These are phyloP conservation scores for Hymenochirus boettgeri DNA, from an alignment of 2,113 vertebrate species.

Conservation along the genomic window DNA sequence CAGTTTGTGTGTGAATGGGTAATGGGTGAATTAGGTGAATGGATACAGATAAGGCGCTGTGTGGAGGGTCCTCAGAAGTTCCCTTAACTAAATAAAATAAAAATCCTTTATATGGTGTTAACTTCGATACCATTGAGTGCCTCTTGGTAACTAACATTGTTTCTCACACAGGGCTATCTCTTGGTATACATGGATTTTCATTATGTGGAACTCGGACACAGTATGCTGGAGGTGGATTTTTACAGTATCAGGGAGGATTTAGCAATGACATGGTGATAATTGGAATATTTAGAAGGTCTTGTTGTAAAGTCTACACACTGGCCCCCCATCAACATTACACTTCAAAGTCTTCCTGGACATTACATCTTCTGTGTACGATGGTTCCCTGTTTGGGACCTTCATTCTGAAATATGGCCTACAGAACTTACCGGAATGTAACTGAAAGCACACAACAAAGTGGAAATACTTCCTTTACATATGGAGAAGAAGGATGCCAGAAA, in stretches of 20 bases:
- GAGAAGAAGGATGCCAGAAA: background rate
- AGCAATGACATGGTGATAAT: background rate
- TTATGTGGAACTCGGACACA: constrained; percentile 13
- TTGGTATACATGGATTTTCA: background rate
- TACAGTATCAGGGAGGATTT: background rate
- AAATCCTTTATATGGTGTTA: no score
- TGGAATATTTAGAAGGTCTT: background rate
- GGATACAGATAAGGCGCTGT: no score
- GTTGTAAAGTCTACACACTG: background rate
- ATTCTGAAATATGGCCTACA: constrained; percentile 13
- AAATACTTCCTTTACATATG: background rate
- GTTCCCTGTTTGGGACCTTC: constrained; percentile 13
- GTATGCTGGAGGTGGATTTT: background rate
- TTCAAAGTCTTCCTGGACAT: background rate
- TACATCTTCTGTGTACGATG: constrained; percentile 24
- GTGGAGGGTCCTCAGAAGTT: no score
- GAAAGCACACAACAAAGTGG: background rate
- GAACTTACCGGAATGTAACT: background rate
- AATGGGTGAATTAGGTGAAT: no score
- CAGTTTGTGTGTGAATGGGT: no score
- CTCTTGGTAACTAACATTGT: background rate
- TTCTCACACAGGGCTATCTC: background rate
- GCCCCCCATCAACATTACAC: background rate
- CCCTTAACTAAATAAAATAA: no score
- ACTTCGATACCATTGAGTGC: no score